Evolutionary conservation across 2,113 vertebrate species (phyloP).

Genomic region (Rhegmatorhina hoffmannsi): DNA sequence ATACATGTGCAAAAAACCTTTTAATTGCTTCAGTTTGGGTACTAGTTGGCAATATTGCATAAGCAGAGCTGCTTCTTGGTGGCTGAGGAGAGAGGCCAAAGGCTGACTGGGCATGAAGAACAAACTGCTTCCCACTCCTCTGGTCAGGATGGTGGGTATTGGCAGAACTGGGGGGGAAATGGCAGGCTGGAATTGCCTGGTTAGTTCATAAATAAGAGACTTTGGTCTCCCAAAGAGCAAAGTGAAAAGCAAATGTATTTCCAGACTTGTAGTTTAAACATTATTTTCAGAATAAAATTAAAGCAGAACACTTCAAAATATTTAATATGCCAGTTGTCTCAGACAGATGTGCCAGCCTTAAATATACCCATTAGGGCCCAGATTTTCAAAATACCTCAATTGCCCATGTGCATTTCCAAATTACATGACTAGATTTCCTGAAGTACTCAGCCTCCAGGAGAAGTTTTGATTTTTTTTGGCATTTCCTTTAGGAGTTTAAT

Average conservation of each 20-base stretch:
- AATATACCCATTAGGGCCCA: not conserved
- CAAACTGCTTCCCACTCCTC: not conserved
- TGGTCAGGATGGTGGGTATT: not conserved
- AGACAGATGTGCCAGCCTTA: not conserved
- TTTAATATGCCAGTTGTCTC: not conserved
- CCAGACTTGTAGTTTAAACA: not conserved
- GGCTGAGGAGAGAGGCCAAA: not conserved
- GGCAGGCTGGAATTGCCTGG: not conserved
- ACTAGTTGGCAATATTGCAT: not conserved
- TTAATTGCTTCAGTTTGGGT: constrained; percentile 21
- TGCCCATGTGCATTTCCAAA: not conserved
- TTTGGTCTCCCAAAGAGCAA: constrained; percentile 1
- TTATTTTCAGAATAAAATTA: not conserved
- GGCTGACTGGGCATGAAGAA: not conserved
- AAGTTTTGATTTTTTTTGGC: constrained; percentile 56
- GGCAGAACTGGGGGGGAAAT: not conserved
- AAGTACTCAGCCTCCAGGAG: constrained; percentile 12
- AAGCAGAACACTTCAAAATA: not conserved
- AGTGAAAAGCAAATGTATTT: not conserved
- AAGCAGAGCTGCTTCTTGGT: not conserved
- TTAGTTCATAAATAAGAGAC: not conserved
- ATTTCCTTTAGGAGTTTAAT: constrained; percentile 18
- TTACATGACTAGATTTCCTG: constrained; percentile 37
- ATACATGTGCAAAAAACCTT: not conserved
- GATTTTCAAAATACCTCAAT: not conserved